Evolutionary conservation across 2,888 invertebrate species (phyloP).

Genomic region (Venusia cambrica): DNA sequence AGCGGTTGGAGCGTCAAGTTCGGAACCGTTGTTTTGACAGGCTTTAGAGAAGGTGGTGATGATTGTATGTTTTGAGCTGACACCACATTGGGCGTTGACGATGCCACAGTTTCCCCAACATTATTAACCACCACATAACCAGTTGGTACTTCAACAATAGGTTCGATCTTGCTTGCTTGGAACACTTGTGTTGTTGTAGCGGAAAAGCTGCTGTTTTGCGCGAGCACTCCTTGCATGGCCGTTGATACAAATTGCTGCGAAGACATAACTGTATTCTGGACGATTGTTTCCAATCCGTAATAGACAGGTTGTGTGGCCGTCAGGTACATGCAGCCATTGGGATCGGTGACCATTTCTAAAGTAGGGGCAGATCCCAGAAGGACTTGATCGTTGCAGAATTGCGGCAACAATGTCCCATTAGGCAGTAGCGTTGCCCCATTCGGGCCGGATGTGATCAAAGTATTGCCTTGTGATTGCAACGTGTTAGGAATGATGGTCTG

Average conservation of each 20-base stretch:
- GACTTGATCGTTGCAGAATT: constrained; percentile 82
- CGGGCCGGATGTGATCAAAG: constrained; percentile 72
- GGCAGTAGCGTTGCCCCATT: constrained; percentile 82
- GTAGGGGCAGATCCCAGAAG: constrained; percentile 83
- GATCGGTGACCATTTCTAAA: constrained; percentile 83
- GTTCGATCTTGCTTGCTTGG: constrained; percentile 92
- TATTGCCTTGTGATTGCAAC: constrained; percentile 76
- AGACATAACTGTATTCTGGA: constrained; percentile 94
- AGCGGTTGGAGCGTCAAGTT: constrained; percentile 74
- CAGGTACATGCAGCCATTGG: constrained; percentile 80
- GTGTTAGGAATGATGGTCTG: constrained; percentile 74
- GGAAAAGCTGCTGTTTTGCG: constrained; percentile 91
- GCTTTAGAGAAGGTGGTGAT: constrained; percentile 63
- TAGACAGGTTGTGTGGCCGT: constrained; percentile 88
- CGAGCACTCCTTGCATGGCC: constrained; percentile 89
- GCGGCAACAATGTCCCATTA: constrained; percentile 78
- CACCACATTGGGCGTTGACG: constrained; percentile 66
- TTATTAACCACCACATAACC: constrained; percentile 87
- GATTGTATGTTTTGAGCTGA: constrained; percentile 66
- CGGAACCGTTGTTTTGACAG: constrained; percentile 62
- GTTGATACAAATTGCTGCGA: constrained; percentile 92
- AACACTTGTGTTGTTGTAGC: constrained; percentile 92
- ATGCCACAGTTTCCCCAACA: constrained; percentile 73
- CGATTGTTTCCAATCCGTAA: constrained; percentile 91
- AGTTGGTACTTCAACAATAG: constrained; percentile 87